Conservation (phyloP, 2,113 vertebrate species). For the Sinocyclocheilus maitianheensis region DNA sequence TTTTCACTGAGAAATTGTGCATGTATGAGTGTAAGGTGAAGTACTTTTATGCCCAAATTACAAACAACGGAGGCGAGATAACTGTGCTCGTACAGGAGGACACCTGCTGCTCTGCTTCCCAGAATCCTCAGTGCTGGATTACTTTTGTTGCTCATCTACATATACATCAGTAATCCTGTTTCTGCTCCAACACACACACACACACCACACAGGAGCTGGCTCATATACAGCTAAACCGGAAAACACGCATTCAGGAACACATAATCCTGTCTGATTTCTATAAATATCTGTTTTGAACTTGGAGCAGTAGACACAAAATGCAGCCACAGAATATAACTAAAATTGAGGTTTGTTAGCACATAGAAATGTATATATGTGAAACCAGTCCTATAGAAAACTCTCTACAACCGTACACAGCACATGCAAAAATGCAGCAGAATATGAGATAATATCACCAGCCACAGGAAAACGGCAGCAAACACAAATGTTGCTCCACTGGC, state of each 20-base stretch:
- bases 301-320: neutral
- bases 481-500: constrained; percentile 38
- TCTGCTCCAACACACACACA: neutral
- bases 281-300: constrained; percentile 10
- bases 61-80: constrained; percentile 56
- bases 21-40: constrained; percentile 48
- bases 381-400: neutral
- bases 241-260: constrained; percentile 13
- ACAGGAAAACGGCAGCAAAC: constrained; percentile 29
- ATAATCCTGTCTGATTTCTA: neutral
- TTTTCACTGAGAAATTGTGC: constrained; percentile 60
- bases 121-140: constrained; percentile 61
- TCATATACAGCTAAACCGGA: neutral
- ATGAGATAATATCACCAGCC: constrained; percentile 40
- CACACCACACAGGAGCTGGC: neutral
- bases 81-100: constrained; percentile 53
- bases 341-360: neutral
- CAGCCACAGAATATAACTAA: neutral
- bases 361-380: neutral
- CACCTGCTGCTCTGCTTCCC: constrained; percentile 63
- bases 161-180: constrained; percentile 3
- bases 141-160: constrained; percentile 41
- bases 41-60: constrained; percentile 73
- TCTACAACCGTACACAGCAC: neutral
- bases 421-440: constrained; percentile 3